Evolutionary conservation across 35 echinoderm and acorn worm genomes (phyloP).

Genomic region (Acanthaster planci): DNA sequence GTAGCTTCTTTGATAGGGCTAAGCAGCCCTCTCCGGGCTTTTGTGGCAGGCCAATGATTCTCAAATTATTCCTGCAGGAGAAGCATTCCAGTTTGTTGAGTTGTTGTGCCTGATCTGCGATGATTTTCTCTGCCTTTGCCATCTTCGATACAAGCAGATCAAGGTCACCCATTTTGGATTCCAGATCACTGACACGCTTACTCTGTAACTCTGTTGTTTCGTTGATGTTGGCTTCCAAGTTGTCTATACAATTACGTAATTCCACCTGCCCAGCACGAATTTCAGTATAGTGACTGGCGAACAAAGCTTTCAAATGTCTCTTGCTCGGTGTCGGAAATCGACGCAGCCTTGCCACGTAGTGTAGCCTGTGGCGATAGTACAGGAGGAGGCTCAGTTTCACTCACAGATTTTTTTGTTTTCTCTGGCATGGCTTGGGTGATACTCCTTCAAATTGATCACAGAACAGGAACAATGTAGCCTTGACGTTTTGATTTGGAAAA

Average conservation of each 20-base stretch:
- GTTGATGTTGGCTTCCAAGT: neutral
- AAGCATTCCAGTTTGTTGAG: neutral
- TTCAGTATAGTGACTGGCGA: conserved; percentile 3
- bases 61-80: neutral
- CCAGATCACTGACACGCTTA: neutral
- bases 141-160: neutral
- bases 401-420: neutral
- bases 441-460: conserved; percentile 8
- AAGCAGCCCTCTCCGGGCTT: neutral
- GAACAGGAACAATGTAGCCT: neutral
- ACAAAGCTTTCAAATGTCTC: neutral
- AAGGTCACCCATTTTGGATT: neutral
- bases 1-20: neutral
- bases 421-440: neutral
- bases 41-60: neutral
- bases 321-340: neutral
- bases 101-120: neutral
- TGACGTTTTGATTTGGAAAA: neutral
- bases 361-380: neutral
- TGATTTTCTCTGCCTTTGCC: neutral
- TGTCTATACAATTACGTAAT: neutral
- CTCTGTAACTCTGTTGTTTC: neutral
- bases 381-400: neutral
- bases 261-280: conserved; percentile 1
- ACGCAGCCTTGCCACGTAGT: neutral